Conservation (phyloP, 92 coral and sea anemone species). For the Umimayanthus chanpuru region DNA sequence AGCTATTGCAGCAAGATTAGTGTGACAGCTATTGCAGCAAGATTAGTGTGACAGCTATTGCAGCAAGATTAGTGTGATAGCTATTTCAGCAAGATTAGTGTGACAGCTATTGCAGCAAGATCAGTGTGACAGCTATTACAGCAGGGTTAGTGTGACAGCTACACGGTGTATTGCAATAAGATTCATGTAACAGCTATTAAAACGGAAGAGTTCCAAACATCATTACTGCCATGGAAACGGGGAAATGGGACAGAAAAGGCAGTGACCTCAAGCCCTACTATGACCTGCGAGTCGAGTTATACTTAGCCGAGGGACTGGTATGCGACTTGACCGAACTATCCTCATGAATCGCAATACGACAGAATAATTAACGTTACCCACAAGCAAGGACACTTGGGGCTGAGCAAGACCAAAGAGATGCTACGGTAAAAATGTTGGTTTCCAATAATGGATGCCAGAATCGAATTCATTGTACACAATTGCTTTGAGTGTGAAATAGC, state of each 20-base stretch:
- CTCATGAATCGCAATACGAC: background rate
- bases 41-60: no score
- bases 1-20: no score
- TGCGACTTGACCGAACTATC: constrained; percentile 46
- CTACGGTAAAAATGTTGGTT: constrained; percentile 64
- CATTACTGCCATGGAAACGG: constrained; percentile 51
- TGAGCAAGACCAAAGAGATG: constrained; percentile 68
- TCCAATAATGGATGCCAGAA: constrained; percentile 52
- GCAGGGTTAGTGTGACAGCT: no score
- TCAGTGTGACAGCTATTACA: no score
- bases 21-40: no score
- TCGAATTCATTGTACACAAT: constrained; percentile 49
- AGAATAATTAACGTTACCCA: constrained; percentile 24
- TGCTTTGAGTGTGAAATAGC: constrained; percentile 63
- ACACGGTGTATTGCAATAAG: no score
- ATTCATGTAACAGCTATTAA: no score
- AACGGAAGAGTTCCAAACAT: constrained; percentile 47
- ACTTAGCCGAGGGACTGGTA: constrained; percentile 50
- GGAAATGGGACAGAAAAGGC: constrained; percentile 40
- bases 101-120: no score
- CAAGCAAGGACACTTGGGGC: constrained; percentile 67
- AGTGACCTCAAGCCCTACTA: constrained; percentile 48
- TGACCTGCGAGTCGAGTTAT: constrained; percentile 61
- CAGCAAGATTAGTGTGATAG: no score
- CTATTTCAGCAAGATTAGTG: no score